Evolutionary conservation across 2,113 vertebrate species (phyloP).

Genomic region (Coturnix japonica): DNA sequence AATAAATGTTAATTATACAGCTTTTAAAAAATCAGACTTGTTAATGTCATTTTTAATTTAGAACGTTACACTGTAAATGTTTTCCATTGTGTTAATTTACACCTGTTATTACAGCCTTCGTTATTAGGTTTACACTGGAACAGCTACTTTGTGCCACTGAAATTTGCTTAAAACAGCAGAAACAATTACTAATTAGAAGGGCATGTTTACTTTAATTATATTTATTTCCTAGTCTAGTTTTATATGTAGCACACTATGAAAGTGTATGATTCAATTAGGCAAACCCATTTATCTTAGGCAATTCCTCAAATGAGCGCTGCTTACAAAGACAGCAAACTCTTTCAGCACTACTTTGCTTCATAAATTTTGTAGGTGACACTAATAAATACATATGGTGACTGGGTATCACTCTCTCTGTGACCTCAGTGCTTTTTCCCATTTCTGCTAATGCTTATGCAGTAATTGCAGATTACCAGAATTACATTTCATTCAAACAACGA

Average conservation of each 20-base stretch:
- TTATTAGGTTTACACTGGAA: conserved; percentile 81
- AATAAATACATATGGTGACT: conserved; percentile 50
- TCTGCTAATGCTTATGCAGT: conserved; percentile 22
- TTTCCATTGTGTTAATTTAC: conserved; percentile 84
- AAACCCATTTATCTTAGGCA: conserved; percentile 79
- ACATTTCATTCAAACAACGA: conserved; percentile 13
- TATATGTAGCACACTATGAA: conserved; percentile 74
- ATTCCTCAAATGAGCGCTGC: conserved; percentile 75
- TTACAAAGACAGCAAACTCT: conserved; percentile 68
- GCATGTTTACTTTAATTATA: conserved; percentile 84
- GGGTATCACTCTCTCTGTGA: conserved; percentile 35
- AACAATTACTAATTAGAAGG: conserved; percentile 86
- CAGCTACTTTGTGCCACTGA: conserved; percentile 78
- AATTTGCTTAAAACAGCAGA: conserved; percentile 83
- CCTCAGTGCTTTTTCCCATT: conserved; percentile 19
- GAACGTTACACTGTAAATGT: conserved; percentile 79
- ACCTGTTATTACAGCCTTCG: conserved; percentile 81
- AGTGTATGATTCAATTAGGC: conserved; percentile 82
- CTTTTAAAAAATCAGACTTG: conserved; percentile 80
- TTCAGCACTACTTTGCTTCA: conserved; percentile 55
- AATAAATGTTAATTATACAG: conserved; percentile 81
- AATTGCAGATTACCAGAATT: conserved; percentile 43
- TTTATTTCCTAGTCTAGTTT: conserved; percentile 83
- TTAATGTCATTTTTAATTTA: conserved; percentile 86
- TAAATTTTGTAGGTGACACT: conserved; percentile 65